These are phyloP conservation scores for Megatriorchis doriae DNA, from an alignment of 2,113 vertebrate species.

Conservation along the genomic window DNA sequence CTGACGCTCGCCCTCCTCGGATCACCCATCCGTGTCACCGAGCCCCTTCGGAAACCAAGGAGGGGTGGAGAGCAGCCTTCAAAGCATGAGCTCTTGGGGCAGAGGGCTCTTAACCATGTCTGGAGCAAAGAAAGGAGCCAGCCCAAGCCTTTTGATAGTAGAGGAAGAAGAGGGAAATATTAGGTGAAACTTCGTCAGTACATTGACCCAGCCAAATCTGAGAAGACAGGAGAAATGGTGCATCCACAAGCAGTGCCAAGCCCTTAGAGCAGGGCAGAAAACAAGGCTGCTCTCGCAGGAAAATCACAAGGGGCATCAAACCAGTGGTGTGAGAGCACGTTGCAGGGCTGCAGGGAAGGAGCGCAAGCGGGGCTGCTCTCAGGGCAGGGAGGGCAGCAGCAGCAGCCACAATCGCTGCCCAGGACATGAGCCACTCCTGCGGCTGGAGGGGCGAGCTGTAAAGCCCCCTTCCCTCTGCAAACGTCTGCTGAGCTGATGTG, in stretches of 20 bases:
- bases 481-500: background rate
- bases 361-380: rapidly evolving
- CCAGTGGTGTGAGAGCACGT: rapidly evolving
- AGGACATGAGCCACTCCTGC: background rate
- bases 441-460: rapidly evolving
- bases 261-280: background rate
- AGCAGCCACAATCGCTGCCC: background rate
- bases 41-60: background rate
- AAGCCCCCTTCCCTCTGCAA: background rate
- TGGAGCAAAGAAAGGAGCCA: background rate
- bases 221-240: background rate
- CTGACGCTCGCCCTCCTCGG: rapidly evolving
- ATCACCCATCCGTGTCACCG: rapidly evolving
- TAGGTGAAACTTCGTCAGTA: background rate
- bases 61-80: background rate
- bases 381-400: rapidly evolving
- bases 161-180: background rate
- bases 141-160: background rate
- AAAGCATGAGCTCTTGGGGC: background rate
- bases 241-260: background rate
- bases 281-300: background rate
- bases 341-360: background rate
- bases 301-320: background rate
- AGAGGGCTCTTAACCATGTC: background rate
- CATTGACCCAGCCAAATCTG: background rate